Conservation (phyloP, 2,113 vertebrate genomes). For the Morone saxatilis region DNA sequence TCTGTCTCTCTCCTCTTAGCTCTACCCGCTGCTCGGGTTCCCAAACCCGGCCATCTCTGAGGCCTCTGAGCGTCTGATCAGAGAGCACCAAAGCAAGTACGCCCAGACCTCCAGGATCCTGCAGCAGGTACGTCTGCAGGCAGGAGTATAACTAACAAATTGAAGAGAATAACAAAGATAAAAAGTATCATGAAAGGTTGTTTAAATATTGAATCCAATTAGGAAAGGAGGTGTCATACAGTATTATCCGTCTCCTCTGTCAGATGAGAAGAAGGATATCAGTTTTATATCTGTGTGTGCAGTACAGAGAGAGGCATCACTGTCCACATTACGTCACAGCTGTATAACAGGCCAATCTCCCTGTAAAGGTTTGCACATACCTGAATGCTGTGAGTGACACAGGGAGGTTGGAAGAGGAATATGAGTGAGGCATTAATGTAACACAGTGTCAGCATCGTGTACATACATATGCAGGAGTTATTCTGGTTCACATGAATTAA, state of each 20-base stretch:
- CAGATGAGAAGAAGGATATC: background rate
- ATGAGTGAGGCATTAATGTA: background rate
- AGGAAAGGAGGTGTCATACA: background rate
- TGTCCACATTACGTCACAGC: background rate
- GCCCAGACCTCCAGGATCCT: constrained; percentile 76
- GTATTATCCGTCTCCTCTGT: background rate
- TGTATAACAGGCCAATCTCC: background rate
- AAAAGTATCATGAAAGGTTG: background rate
- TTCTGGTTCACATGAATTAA: background rate
- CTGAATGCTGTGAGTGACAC: background rate
- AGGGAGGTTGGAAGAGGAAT: background rate
- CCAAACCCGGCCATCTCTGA: constrained; percentile 71
- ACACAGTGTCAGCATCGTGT: background rate
- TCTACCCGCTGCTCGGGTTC: constrained; percentile 80
- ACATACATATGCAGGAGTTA: background rate
- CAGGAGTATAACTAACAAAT: background rate
- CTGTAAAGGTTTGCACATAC: background rate
- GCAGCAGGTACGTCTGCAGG: constrained; percentile 80
- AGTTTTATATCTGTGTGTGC: background rate
- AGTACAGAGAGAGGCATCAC: no score
- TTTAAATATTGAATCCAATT: background rate
- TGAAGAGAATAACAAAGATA: background rate
- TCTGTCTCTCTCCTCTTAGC: constrained; percentile 62
- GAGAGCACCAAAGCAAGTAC: constrained; percentile 78
- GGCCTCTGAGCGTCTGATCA: constrained; percentile 77